These are phyloP conservation scores for Antheraea yamamai DNA, from an alignment of 2,888 invertebrate genomes.

Conservation along the genomic window DNA sequence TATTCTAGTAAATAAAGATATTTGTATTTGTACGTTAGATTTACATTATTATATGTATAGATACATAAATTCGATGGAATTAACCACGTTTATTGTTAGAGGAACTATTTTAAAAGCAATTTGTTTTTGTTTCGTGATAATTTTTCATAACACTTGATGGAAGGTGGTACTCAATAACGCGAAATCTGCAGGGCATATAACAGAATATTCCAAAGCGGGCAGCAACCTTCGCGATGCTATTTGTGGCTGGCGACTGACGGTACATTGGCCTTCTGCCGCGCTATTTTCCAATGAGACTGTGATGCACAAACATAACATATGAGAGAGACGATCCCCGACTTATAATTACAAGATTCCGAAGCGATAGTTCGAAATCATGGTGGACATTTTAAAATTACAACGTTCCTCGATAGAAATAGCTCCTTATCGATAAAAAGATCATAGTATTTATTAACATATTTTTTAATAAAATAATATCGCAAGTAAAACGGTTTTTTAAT, in stretches of 20 bases:
- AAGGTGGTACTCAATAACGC: constrained; percentile 24
- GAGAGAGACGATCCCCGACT: neutral
- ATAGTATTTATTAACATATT: too few species aligned
- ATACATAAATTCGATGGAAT: neutral
- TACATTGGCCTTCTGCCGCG: constrained; percentile 74
- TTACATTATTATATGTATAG: too few species aligned
- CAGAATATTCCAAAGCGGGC: constrained; percentile 67
- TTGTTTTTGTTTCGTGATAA: neutral
- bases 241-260: constrained; percentile 65
- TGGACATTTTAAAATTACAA: neutral
- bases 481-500: neutral
- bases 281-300: constrained; percentile 66
- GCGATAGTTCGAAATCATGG: neutral
- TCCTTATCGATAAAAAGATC: too few species aligned
- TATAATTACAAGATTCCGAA: neutral
- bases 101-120: neutral
- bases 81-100: neutral
- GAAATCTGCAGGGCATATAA: constrained; percentile 51
- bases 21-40: too few species aligned
- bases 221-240: constrained; percentile 72
- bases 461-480: neutral
- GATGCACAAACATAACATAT: constrained; percentile 58
- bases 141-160: neutral
- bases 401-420: neutral
- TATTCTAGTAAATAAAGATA: too few species aligned